Conservation (phyloP, 2,888 invertebrate species). For the Erebia epiphron region DNA sequence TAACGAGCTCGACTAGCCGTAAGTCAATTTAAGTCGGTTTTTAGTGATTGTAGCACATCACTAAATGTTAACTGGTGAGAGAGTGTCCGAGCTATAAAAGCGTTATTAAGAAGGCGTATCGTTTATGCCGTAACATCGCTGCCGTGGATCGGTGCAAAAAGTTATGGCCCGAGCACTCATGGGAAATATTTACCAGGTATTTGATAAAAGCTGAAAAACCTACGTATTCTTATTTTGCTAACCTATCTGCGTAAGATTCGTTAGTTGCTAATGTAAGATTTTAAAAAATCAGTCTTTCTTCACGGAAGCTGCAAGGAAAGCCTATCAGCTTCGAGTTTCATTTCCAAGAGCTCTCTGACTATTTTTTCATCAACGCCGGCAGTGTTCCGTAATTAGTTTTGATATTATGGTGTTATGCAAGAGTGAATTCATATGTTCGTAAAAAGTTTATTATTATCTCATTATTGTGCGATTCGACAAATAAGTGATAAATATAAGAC, state of each 20-base stretch:
- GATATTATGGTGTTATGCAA: conserved; percentile 42
- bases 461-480: no score
- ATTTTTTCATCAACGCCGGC: conserved; percentile 67
- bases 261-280: not conserved
- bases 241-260: not conserved
- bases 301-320: not conserved
- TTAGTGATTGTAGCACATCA: conserved; percentile 1
- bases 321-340: not conserved
- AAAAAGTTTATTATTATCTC: not conserved
- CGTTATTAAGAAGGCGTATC: conserved; percentile 59
- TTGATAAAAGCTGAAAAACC: not conserved
- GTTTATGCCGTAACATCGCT: conserved; percentile 62
- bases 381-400: conserved; percentile 66
- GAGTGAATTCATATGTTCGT: not conserved
- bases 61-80: conserved; percentile 32
- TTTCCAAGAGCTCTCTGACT: not conserved
- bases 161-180: conserved; percentile 32
- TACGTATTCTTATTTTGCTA: no score
- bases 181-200: not conserved
- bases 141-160: conserved; percentile 68
- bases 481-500: no score
- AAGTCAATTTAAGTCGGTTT: not conserved
- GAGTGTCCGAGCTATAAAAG: conserved; percentile 57
- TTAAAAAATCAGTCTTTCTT: not conserved
- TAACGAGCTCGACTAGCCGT: not conserved